Evolutionary conservation across 2,113 vertebrate genomes (phyloP).

Genomic region (Menidia beryllina): DNA sequence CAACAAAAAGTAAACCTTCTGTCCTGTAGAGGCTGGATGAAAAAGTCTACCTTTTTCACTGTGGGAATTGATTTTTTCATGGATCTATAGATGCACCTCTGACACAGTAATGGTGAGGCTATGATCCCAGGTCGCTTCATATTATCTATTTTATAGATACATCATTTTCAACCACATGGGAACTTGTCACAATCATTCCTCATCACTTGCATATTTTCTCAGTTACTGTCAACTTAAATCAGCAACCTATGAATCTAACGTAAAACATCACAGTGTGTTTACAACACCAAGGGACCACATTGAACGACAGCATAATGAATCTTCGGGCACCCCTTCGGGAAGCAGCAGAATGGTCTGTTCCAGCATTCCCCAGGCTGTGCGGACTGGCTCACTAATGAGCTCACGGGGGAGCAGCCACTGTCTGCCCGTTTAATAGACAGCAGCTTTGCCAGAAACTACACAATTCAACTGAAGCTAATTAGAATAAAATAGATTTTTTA

Average conservation of each 20-base stretch:
- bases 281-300: conserved; percentile 49
- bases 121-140: conserved; percentile 35
- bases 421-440: conserved; percentile 75
- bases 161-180: conserved; percentile 30
- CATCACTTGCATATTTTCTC: neutral
- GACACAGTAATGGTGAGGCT: conserved; percentile 18
- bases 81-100: conserved; percentile 8
- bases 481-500: no score
- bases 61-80: neutral
- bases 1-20: neutral
- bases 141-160: conserved; percentile 25
- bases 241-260: conserved; percentile 63
- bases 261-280: conserved; percentile 60
- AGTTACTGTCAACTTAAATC: conserved; percentile 50
- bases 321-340: conserved; percentile 72
- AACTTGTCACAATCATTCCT: conserved; percentile 34
- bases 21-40: neutral
- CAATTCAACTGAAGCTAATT: no score
- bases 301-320: conserved; percentile 61
- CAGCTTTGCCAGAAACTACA: conserved; percentile 73
- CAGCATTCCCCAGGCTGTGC: conserved; percentile 61
- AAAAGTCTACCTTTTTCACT: neutral
- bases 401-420: conserved; percentile 77
- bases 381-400: conserved; percentile 79
- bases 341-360: conserved; percentile 70